Percentiles rank a stretch among this genome's conserved stretches.
Evolutionary conservation across 2,888 invertebrate genomes (phyloP).

Genomic region (Exephanes ischioxanthus): DNA sequence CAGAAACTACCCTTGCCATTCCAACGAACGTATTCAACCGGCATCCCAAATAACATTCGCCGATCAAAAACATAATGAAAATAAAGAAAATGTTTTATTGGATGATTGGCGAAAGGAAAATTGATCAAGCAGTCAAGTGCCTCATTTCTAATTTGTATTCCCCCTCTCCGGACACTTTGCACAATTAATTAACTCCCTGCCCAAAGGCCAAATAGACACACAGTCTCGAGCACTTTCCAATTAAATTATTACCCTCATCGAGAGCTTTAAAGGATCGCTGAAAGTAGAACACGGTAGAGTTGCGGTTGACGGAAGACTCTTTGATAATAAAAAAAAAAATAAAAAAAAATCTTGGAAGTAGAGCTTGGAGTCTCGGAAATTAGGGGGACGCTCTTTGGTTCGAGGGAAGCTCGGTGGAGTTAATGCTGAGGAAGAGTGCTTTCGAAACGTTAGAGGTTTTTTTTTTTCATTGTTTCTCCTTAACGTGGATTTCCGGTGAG

Average conservation of each 20-base stretch:
- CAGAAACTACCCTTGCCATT: constrained; percentile 2
- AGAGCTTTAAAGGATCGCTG: background rate
- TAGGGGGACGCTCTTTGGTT: constrained; percentile 1
- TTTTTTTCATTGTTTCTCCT: constrained; percentile 30
- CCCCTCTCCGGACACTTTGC: too few species aligned
- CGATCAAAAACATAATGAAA: background rate
- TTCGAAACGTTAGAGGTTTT: background rate
- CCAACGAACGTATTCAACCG: background rate
- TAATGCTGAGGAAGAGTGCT: constrained; percentile 22
- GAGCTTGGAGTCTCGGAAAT: constrained; percentile 26
- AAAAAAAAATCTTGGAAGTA: background rate
- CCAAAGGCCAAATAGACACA: background rate
- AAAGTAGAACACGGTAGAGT: background rate
- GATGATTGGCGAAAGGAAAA: background rate
- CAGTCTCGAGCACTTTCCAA: background rate
- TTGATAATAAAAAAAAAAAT: background rate
- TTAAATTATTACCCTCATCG: background rate
- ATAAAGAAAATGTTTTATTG: background rate
- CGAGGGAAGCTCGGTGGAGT: constrained; percentile 2
- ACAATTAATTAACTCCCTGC: too few species aligned
- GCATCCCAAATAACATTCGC: background rate
- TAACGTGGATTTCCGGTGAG: constrained; percentile 43
- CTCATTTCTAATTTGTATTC: too few species aligned
- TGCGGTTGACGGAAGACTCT: constrained; percentile 6
- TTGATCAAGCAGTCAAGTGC: background rate